Evolutionary conservation across 2,797 vertebrate genomes (phyloP), one percentile per base, ranked within the genome.

Genomic region (Poeciliopsis turneri): DNA sequence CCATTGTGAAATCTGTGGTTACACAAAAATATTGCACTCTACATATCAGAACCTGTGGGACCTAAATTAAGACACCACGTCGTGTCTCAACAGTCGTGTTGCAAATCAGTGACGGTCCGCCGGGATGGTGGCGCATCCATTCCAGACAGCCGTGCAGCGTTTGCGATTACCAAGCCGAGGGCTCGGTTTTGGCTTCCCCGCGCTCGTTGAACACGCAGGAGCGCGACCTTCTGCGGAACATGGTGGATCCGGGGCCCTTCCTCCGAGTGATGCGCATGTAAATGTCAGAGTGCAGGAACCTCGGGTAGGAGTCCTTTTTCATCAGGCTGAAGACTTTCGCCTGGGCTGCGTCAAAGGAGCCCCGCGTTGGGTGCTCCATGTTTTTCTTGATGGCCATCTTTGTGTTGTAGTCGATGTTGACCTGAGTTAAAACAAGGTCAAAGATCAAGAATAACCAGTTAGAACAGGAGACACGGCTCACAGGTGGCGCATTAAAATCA

Each of bases 291-390:
- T 92, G 92, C 64, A 99, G 95, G 90, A 99, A 99, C 61, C 98
- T 95, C 0, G 96, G 96, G 77, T 98, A 99, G 89, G 97, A 98
- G 95, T 99, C 98, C 90, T 97, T 98, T 89, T 98, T 97, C 98
- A 99, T 99, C 88, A 99, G 94, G 86, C 94, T 94, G 90, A 97
- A 97, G 59, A 99, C 95, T 86, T 94, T 97, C 82, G 59, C 94
- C 91, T 99, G 97, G 1, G 98, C 98, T 0, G 84, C 89, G 0
- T 99, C 96, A 43, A 99, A 99, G 57, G 95, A 96, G 77, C 90
- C 92, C 28, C 66, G 86, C 2, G 94, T 94, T 8, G 97, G 97
- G 13, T 93, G 88, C 0, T 78, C 75, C 1, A 98, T 87, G 57
- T 77, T 95, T 86, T 94, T 95, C 79, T 95, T 80, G 20, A 97